These are phyloP conservation scores for Mythimna loreyi DNA, from an alignment of 2,888 invertebrate species.

Conservation along the genomic window DNA sequence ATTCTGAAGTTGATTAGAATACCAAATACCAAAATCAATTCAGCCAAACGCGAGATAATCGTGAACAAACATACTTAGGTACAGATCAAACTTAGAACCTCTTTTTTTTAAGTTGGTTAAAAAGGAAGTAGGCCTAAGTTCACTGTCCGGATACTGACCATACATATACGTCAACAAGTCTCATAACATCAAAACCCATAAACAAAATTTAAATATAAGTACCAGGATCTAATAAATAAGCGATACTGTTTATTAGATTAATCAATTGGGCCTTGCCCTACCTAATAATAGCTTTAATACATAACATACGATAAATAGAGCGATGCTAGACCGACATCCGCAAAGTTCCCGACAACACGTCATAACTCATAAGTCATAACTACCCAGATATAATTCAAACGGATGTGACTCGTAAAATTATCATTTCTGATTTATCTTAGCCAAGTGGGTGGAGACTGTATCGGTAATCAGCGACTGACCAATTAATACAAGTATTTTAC, in stretches of 20 bases:
- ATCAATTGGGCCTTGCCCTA: slow-evolving; percentile 43
- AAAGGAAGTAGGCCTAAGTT: too few relatives aligned
- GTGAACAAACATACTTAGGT: too few relatives aligned
- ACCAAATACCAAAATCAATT: too few relatives aligned
- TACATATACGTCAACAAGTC: too few relatives aligned
- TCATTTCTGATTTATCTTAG: slow-evolving; percentile 81
- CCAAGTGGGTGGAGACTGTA: slow-evolving; percentile 77
- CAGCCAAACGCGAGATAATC: too few relatives aligned
- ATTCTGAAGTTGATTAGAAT: too few relatives aligned
- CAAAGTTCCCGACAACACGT: slow-evolving; percentile 63
- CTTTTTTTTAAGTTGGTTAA: too few relatives aligned
- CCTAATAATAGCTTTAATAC: slow-evolving; percentile 37
- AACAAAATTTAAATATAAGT: slow-evolving; percentile 1
- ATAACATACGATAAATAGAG: slow-evolving; percentile 41
- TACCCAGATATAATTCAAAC: slow-evolving; percentile 81
- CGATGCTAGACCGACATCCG: slow-evolving; percentile 69
- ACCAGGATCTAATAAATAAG: slow-evolving; percentile 45
- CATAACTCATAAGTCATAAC: slow-evolving; percentile 44
- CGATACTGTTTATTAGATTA: slow-evolving; percentile 33
- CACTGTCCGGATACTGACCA: too few relatives aligned
- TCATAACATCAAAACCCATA: neutral
- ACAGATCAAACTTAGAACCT: too few relatives aligned
- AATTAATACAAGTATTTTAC: slow-evolving; percentile 62
- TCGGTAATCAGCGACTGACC: slow-evolving; percentile 52
- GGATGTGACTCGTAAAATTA: slow-evolving; percentile 85